Percentiles rank a stretch among this genome's conserved stretches.
Conservation (phyloP, 2,888 invertebrate genomes). For the Metellina segmentata region DNA sequence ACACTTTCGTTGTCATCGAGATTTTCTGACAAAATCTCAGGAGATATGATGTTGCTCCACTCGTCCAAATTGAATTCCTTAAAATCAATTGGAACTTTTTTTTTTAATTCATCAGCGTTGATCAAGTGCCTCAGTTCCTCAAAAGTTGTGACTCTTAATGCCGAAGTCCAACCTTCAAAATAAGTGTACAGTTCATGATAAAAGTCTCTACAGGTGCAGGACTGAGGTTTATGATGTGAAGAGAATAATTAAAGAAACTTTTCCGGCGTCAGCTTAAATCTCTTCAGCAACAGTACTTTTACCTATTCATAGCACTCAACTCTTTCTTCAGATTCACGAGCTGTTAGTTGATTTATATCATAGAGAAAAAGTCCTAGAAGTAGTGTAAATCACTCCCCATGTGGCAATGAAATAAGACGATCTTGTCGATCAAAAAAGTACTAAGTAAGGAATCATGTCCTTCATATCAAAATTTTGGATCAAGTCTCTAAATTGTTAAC, state of each 20-base stretch:
- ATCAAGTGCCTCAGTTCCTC: conserved; percentile 10
- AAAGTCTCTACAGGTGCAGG: conserved; percentile 3
- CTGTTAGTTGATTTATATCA: background rate
- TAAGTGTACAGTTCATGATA: conserved; percentile 18
- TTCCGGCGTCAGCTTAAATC: conserved; percentile 18
- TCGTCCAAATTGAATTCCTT: background rate
- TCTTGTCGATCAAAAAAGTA: conserved; percentile 25
- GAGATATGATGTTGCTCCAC: background rate
- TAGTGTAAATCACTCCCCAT: background rate
- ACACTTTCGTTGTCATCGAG: background rate
- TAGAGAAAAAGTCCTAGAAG: background rate
- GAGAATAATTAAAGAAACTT: conserved; percentile 10
- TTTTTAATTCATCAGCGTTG: background rate
- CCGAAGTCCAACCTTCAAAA: conserved; percentile 3
- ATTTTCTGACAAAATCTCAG: background rate
- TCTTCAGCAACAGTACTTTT: conserved; percentile 5
- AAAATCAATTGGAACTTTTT: background rate
- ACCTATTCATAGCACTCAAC: background rate
- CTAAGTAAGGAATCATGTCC: too few species aligned
- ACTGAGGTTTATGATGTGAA: background rate
- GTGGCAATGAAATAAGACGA: background rate
- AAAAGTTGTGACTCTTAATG: background rate
- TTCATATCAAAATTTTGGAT: background rate
- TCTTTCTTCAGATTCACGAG: conserved; percentile 1
- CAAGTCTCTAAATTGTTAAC: background rate